Evolutionary conservation across 2,113 vertebrate species (phyloP).

Genomic region (Taurulus bubalis): DNA sequence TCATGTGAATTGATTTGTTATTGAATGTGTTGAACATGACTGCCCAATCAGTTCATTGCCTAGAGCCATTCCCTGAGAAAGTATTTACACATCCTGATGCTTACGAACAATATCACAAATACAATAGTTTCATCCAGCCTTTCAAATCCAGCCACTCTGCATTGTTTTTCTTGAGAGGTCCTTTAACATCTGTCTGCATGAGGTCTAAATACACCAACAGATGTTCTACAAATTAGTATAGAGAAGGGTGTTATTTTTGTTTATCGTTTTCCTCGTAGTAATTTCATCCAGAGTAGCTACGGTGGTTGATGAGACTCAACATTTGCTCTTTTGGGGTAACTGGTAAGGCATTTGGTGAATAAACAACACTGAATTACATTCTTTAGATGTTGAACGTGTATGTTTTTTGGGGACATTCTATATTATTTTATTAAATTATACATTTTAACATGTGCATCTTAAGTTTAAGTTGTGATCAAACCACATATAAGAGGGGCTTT

Average conservation of each 20-base stretch:
- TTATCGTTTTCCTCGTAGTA: not conserved
- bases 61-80: constrained; percentile 2
- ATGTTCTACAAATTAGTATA: not conserved
- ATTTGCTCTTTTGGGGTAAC: not conserved
- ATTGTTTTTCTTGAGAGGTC: not conserved
- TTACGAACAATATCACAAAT: not conserved
- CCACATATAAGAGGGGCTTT: not conserved
- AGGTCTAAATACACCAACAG: not conserved
- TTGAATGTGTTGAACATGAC: constrained; percentile 8
- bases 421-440: not conserved
- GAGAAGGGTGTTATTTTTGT: not conserved
- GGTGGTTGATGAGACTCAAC: not conserved
- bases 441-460: not conserved
- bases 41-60: not conserved
- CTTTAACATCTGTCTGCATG: not conserved
- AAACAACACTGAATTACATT: not conserved
- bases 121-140: not conserved
- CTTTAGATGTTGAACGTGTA: not conserved
- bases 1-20: constrained; percentile 28
- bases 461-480: not conserved
- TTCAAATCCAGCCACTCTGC: not conserved
- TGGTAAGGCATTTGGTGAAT: not conserved
- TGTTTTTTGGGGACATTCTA: no score
- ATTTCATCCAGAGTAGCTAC: not conserved
- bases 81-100: constrained; percentile 8